Conservation (phyloP, 2,888 invertebrate species). For the Hermaeophaga mercurialis region DNA sequence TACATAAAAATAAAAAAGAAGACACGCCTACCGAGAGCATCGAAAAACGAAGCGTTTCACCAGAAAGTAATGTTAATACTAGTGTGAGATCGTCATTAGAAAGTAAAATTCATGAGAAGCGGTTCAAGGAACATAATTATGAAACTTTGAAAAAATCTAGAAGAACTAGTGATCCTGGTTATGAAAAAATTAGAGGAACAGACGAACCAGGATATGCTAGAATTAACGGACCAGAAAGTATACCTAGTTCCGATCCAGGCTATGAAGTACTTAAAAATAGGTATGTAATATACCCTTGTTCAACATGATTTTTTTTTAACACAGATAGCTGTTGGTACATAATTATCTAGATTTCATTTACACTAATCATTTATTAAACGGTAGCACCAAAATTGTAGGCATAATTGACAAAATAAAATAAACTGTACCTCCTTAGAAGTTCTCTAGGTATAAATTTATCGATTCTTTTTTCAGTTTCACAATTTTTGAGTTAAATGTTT, state of each 20-base stretch:
- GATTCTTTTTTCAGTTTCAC: too few species aligned
- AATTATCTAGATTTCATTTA: too few species aligned
- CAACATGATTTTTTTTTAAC: too few species aligned
- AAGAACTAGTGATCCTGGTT: slow-evolving; percentile 48
- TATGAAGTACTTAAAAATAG: slow-evolving; percentile 70
- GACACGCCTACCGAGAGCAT: slow-evolving; percentile 29
- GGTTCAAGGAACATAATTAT: slow-evolving; percentile 61
- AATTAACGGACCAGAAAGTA: slow-evolving; percentile 65
- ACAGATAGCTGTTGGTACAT: too few species aligned
- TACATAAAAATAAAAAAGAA: slow-evolving; percentile 66
- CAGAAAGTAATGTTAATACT: slow-evolving; percentile 23
- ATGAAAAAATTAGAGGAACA: slow-evolving; percentile 47
- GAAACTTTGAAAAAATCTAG: slow-evolving; percentile 64
- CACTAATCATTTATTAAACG: too few species aligned
- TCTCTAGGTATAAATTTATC: too few species aligned
- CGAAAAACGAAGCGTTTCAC: slow-evolving; percentile 27
- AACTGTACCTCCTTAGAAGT: too few species aligned
- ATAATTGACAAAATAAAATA: too few species aligned
- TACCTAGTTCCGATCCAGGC: slow-evolving; percentile 68
- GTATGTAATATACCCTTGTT: too few species aligned
- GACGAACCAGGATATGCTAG: slow-evolving; percentile 53
- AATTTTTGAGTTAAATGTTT: too few species aligned
- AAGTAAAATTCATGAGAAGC: slow-evolving; percentile 29
- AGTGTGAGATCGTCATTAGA: slow-evolving; percentile 23
- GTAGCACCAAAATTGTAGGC: too few species aligned